A percentile compares a stretch with the other conserved stretches of the same genome.
These are phyloP conservation scores for Crenichthys baileyi DNA, from an alignment of 2,797 vertebrate genomes.

Conservation along the genomic window DNA sequence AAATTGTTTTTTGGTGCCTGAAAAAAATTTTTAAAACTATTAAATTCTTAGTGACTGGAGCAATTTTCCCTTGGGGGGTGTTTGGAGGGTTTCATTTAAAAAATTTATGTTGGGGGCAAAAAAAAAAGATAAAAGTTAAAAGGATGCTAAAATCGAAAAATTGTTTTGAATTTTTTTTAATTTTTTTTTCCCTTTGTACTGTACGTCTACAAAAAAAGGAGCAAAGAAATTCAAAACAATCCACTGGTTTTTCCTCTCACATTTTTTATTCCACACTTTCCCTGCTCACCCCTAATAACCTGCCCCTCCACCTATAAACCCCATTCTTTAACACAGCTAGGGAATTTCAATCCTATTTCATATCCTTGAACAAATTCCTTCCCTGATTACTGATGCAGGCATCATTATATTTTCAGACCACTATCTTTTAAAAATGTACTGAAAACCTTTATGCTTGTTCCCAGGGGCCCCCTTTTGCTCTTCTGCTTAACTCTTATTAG, in stretches of 20 bases:
- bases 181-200: too few relatives aligned
- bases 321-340: constrained; percentile 61
- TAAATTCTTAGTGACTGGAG: too few relatives aligned
- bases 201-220: constrained; percentile 47
- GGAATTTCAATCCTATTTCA: constrained; percentile 77
- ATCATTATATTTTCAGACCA: constrained; percentile 93
- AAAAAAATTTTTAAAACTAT: too few relatives aligned
- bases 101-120: too few relatives aligned
- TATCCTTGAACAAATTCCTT: constrained; percentile 80
- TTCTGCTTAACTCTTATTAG: constrained; percentile 95
- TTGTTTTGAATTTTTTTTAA: too few relatives aligned
- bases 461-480: constrained; percentile 87
- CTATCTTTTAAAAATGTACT: constrained; percentile 92
- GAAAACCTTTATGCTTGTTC: constrained; percentile 90
- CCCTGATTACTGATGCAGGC: constrained; percentile 93
- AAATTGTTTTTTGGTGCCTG: constrained; percentile 1
- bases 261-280: constrained; percentile 61
- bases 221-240: constrained; percentile 17
- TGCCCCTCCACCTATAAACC: constrained; percentile 57
- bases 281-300: constrained; percentile 50
- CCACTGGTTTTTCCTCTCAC: constrained; percentile 37
- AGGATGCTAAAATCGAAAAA: constrained; percentile 56
- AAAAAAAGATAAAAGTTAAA: too few relatives aligned
- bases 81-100: constrained; percentile 15
- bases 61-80: too few relatives aligned